These are phyloP conservation scores for Saccostrea echinata DNA, from an alignment of 1,140 invertebrate species.

Conservation along the genomic window DNA sequence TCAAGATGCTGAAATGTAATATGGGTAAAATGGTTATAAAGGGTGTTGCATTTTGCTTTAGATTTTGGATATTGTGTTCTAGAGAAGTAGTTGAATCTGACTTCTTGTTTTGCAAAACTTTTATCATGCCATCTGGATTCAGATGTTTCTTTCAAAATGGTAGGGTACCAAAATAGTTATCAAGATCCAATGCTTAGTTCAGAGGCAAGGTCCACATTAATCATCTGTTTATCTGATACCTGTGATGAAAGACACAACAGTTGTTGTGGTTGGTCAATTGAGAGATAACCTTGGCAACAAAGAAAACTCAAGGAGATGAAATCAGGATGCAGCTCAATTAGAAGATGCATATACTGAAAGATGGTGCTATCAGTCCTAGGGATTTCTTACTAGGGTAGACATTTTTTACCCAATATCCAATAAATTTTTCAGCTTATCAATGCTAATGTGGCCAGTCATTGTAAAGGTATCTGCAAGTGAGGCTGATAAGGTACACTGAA, in stretches of 20 bases:
- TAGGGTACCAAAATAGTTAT: conserved; percentile 12
- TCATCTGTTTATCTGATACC: conserved; percentile 38
- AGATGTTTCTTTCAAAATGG: conserved; percentile 24
- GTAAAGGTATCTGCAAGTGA: not conserved
- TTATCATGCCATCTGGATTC: conserved; percentile 34
- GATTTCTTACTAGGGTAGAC: not conserved
- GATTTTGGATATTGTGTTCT: not conserved
- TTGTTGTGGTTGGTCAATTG: conserved; percentile 35
- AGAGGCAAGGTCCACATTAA: conserved; percentile 14
- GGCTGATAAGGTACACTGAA: not conserved
- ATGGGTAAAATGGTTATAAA: not conserved
- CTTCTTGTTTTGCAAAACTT: not conserved
- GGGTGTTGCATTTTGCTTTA: not conserved
- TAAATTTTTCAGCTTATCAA: conserved; percentile 10
- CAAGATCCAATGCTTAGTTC: conserved; percentile 1
- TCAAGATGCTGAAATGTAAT: not conserved
- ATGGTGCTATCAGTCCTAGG: not conserved
- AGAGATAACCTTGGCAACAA: conserved; percentile 36
- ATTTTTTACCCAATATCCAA: conserved; percentile 8
- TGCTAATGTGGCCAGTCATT: conserved; percentile 2
- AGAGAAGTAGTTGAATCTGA: not conserved
- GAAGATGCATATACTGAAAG: not conserved
- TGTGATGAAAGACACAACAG: conserved; percentile 36
- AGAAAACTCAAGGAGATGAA: conserved; percentile 1
- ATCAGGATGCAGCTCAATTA: conserved; percentile 1